Conservation (phyloP, 2,113 vertebrate species). For the Setophaga coronata region DNA sequence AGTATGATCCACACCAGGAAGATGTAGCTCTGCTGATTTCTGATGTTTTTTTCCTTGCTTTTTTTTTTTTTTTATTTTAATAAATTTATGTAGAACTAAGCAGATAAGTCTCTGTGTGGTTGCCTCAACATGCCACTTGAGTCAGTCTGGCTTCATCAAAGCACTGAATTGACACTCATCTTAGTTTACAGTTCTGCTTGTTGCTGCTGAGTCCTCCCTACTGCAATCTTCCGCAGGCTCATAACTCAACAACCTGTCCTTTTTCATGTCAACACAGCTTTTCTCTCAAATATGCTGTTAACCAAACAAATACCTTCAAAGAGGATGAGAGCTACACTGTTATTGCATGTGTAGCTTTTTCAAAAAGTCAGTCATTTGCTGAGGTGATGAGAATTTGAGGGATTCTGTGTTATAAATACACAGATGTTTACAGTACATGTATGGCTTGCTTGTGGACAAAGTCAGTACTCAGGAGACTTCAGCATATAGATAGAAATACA, state of each 20-base stretch:
- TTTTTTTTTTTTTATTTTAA: not conserved
- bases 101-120: not conserved
- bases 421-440: not conserved
- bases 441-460: not conserved
- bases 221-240: not conserved
- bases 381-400: not conserved
- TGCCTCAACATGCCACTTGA: not conserved
- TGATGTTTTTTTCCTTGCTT: fast-evolving
- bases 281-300: not conserved
- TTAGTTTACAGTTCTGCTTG: not conserved
- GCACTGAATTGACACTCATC: not conserved
- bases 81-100: not conserved
- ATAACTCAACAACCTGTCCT: not conserved
- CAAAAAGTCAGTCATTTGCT: not conserved
- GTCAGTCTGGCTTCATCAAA: not conserved
- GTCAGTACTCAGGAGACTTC: not conserved
- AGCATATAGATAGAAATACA: not conserved
- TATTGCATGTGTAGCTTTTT: not conserved
- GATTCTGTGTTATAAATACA: not conserved
- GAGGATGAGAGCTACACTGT: not conserved
- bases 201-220: not conserved
- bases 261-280: not conserved
- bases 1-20: not conserved
- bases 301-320: constrained; percentile 16
- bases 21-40: not conserved